Conservation (phyloP, 2,113 vertebrate genomes). For the Phaethornis superciliosus region DNA sequence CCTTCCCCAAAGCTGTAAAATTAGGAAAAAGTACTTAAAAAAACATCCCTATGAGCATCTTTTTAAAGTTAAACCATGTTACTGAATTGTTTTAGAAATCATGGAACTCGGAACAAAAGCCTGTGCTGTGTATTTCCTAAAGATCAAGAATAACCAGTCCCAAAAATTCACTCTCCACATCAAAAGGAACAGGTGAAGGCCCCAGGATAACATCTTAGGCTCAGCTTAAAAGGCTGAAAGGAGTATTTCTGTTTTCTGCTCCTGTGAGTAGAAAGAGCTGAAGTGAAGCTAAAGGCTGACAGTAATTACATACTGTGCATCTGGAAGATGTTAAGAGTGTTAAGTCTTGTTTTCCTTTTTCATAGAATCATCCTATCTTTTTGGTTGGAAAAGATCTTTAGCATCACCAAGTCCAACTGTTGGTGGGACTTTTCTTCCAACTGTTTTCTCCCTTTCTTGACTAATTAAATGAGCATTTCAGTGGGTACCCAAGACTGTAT, state of each 20-base stretch:
- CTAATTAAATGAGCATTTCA: accelerated
- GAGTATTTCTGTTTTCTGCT: accelerated
- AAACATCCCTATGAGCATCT: accelerated
- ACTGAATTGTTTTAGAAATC: background rate
- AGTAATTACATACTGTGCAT: accelerated
- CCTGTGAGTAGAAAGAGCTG: accelerated
- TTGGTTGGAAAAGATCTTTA: no score
- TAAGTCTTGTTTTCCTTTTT: no score
- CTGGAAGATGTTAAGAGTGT: background rate
- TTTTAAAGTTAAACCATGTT: accelerated
- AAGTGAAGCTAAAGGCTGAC: background rate
- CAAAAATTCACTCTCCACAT: accelerated
- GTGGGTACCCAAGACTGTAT: accelerated
- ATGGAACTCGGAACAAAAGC: background rate
- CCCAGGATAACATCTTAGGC: accelerated
- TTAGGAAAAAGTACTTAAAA: background rate
- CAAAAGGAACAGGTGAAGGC: background rate
- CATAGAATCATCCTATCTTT: no score
- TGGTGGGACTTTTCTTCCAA: no score
- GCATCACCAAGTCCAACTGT: no score
- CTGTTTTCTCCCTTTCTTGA: no score
- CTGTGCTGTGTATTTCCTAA: background rate
- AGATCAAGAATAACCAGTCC: background rate
- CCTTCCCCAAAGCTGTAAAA: background rate
- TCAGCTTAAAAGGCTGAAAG: background rate